A percentile compares a stretch with the other conserved stretches of the same genome.
These are phyloP conservation scores for Andinoacara biseriatus DNA, from an alignment of 2,113 vertebrate species.

Conservation along the genomic window DNA sequence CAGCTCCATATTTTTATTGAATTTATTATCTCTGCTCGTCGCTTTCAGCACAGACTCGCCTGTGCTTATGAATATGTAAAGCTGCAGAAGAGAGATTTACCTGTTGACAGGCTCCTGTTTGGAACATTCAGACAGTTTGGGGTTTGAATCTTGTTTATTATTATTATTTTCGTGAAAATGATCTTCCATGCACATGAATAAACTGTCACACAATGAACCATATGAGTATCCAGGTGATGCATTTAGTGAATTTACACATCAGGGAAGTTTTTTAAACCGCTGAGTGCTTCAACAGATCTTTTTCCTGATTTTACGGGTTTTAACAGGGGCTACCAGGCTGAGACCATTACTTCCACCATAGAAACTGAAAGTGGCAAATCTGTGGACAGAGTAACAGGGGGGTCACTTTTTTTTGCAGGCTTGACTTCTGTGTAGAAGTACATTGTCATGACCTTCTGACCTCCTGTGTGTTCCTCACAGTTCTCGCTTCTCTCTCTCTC, in stretches of 20 bases:
- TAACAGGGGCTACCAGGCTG: not conserved
- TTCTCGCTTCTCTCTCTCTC: too few species aligned
- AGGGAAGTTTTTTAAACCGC: not conserved
- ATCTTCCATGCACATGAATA: constrained; percentile 19
- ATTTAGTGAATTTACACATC: not conserved
- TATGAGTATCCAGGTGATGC: constrained; percentile 6
- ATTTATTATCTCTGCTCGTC: constrained; percentile 16
- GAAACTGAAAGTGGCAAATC: too few species aligned
- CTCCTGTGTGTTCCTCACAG: too few species aligned
- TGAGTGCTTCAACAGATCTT: not conserved
- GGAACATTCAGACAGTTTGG: constrained; percentile 9
- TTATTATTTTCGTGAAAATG: not conserved
- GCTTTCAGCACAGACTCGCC: constrained; percentile 9
- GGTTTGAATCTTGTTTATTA: constrained; percentile 1
- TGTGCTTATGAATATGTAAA: constrained; percentile 43
- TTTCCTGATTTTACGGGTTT: not conserved
- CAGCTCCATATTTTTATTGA: constrained; percentile 4
- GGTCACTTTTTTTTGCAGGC: not conserved
- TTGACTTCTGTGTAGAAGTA: not conserved
- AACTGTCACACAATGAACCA: not conserved
- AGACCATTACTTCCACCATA: not conserved
- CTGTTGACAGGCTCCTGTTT: constrained; percentile 17
- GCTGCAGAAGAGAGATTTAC: constrained; percentile 41
- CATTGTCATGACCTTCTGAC: too few species aligned
- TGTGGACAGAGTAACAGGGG: too few species aligned